Conservation (phyloP, 1,140 invertebrate genomes). For the Drosophila triauraria region DNA sequence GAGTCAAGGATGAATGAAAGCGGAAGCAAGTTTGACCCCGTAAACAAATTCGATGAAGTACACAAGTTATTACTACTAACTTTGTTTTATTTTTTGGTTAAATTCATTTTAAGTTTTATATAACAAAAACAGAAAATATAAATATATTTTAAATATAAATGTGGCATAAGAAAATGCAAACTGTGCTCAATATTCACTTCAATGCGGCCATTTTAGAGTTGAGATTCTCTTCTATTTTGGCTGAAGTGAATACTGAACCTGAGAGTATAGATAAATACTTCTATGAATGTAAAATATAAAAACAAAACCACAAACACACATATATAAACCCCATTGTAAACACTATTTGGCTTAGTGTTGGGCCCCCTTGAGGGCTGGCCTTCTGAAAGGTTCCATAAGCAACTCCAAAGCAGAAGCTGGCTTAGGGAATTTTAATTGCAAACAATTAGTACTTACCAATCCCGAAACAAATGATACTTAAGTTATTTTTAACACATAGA, state of each 20-base stretch:
- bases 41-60: conserved; percentile 66
- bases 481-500: conserved; percentile 40
- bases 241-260: conserved; percentile 32
- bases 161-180: conserved; percentile 50
- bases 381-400: conserved; percentile 53
- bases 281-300: conserved; percentile 48
- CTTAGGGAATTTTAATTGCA: conserved; percentile 17
- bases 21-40: conserved; percentile 21
- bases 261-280: conserved; percentile 22
- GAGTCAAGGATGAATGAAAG: conserved; percentile 15
- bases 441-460: conserved; percentile 52
- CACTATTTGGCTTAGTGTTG: conserved; percentile 34
- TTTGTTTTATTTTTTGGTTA: conserved; percentile 70
- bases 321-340: conserved; percentile 22
- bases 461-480: conserved; percentile 33
- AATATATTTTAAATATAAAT: conserved; percentile 69
- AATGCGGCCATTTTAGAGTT: conserved; percentile 7
- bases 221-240: not conserved
- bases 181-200: conserved; percentile 39
- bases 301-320: conserved; percentile 31
- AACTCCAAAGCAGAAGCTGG: not conserved
- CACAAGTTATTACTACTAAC: conserved; percentile 67
- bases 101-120: conserved; percentile 77
- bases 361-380: conserved; percentile 20
- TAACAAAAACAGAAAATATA: conserved; percentile 49